Conservation (phyloP, 2,113 vertebrate species). For the Lamprotornis superbus region DNA sequence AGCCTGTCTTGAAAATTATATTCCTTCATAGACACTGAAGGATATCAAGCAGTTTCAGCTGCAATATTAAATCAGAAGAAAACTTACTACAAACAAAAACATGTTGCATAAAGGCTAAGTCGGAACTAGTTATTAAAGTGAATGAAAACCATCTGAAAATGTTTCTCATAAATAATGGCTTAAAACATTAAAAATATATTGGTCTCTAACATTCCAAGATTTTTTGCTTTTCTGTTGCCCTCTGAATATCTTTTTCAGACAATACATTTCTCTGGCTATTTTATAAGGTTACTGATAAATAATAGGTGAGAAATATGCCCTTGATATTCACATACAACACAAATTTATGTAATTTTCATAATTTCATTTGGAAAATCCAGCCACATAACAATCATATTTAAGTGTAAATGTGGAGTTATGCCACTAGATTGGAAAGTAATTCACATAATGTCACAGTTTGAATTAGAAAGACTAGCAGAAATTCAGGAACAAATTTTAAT, state of each 20-base stretch:
- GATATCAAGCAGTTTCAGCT: conserved; percentile 37
- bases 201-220: neutral
- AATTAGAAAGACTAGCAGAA: neutral
- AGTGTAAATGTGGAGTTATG: neutral
- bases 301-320: neutral
- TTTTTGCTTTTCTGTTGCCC: neutral
- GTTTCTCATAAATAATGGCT: neutral
- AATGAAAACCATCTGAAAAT: neutral
- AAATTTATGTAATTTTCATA: neutral
- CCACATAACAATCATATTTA: neutral
- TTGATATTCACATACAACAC: neutral
- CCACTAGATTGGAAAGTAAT: neutral
- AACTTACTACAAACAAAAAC: neutral
- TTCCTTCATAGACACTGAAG: conserved; percentile 41
- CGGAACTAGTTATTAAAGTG: neutral
- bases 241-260: neutral
- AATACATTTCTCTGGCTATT: neutral
- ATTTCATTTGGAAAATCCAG: neutral
- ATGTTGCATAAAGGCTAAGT: neutral
- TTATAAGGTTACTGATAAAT: neutral
- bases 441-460: neutral
- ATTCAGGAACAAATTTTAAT: neutral
- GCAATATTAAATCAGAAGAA: conserved; percentile 31
- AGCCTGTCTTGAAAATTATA: conserved; percentile 48
- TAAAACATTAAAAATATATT: neutral